Evolutionary conservation across 2,113 vertebrate species (phyloP), one percentile per base, ranked within the genome.

Genomic region (Turnix velox): DNA sequence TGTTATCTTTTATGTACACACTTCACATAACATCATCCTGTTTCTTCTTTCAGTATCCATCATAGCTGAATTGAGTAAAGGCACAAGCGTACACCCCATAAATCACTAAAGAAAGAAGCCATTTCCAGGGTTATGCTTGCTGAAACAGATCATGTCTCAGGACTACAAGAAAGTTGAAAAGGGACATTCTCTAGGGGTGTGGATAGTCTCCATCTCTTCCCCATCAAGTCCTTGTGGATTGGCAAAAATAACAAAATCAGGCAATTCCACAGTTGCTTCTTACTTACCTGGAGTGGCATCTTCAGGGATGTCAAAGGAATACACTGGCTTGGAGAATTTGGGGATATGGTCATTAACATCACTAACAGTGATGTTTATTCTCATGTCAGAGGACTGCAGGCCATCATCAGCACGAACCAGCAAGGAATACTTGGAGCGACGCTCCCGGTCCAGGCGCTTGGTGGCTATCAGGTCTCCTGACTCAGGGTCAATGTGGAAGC

Each of bases 291-390:
- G 97, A 8, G 98, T 94, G 58, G 97, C 98, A 82, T 99, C 99
- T 79, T 99, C 99, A 0, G 98, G 98, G 82, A 99, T 97, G 75
- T 99, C 99, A 4, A 99, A 99, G 12, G 99, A 99, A 81, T 99
- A 99, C 3, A 98, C 98, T 0, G 97, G 96, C 17, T 98, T 98
- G 59, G 98, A 99, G 97, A 99, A 99, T 69, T 94, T 98, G n/a
- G 99, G 99, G 11, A 96, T 98, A 92, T 99, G 99, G 96, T 99
- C 99, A 10, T 99, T 99, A 31, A 99, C 95, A 15, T 99, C 99
- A 11, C 99, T 98, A 75, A 99, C 97, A 1, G 99, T 99, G 95
- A 99, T 99, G 94, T 99, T 99, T 52, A 99, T 98, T 61, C 98
- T 96, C 98, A 99, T 97, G 86, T 99, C 99, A 0, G 99, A 99